Evolutionary conservation across 2,113 vertebrate genomes (phyloP), one percentile per base, ranked within the genome.

Genomic region (Microcebus murinus): DNA sequence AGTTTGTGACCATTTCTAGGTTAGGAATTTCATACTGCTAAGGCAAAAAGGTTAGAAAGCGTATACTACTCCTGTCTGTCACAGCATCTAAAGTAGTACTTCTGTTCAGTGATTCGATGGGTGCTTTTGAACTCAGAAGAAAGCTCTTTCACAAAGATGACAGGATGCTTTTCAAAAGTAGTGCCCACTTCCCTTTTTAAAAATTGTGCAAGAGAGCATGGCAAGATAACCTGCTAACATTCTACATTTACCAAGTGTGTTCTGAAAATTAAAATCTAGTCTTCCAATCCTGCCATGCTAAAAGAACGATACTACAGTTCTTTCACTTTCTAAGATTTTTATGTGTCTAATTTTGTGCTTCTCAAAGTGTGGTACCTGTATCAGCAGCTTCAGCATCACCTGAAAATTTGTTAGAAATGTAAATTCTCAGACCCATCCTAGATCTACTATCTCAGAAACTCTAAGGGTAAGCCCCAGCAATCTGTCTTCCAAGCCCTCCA

Each of bases 111-210:
- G 76, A 77, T 48, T 36, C 2, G 6, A 71, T 67, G 73, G 23
- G 21, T 95, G 34, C 59, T 95, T 85, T 57, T 84, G 21, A 95
- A 84, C 36, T 85, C 50, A 73, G 34, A 29, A 29, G 36, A 87
- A 77, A 95, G 29, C 48, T 74, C 42, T 88, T 95, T 91, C 82
- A 55, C 82, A 55, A 55, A 90, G 45, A 81, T 71, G 55, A 91
- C 42, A 92, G 74, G 93, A 68, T 50, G 36, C 23, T 71, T 81
- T 94, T 94, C 9, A 7, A 95, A 87, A 93, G 55, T 57, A 70
- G 52, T 87, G 27, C 85, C 57, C 70, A 94, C 63, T 94, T 95
- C 95, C 89, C 50, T 87, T 94, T 86, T 79, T 20, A 79, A 71
- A 88, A 45, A 80, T 36, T 96, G 91, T 81, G 80, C 61, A 95